These are phyloP conservation scores for Labeo rohita DNA, from an alignment of 2,113 vertebrate species.

Conservation along the genomic window DNA sequence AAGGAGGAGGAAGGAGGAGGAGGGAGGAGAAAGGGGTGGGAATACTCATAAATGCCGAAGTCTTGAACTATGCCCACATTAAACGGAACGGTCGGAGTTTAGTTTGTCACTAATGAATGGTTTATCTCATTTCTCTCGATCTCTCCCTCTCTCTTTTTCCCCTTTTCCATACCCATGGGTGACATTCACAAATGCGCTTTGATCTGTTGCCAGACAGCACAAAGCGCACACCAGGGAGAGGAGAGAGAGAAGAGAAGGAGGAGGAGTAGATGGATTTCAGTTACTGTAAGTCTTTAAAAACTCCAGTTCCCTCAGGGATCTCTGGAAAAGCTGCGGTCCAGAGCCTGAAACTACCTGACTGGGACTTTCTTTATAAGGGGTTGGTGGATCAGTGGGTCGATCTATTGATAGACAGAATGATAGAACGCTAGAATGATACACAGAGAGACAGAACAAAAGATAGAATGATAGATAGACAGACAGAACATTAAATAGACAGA, in stretches of 20 bases:
- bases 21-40: constrained; percentile 26
- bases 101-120: constrained; percentile 62
- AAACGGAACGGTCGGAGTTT: constrained; percentile 62
- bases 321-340: constrained; percentile 17
- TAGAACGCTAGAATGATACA: neutral
- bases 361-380: neutral
- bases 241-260: constrained; percentile 23
- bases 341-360: neutral
- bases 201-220: constrained; percentile 78
- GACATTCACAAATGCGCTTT: constrained; percentile 76
- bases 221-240: constrained; percentile 58
- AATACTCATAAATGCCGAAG: constrained; percentile 42
- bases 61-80: constrained; percentile 77
- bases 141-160: constrained; percentile 67
- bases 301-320: constrained; percentile 42
- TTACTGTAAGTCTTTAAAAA: constrained; percentile 59
- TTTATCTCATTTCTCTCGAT: constrained; percentile 59
- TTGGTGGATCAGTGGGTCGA: neutral
- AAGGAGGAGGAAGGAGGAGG: neutral
- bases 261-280: constrained; percentile 45
- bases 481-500: neutral
- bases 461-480: neutral
- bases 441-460: neutral
- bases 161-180: constrained; percentile 70
- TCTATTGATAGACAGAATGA: neutral